Evolutionary conservation across 2,797 vertebrate genomes (phyloP), one percentile per base, ranked within the genome.

Genomic region (Ataeniobius toweri): DNA sequence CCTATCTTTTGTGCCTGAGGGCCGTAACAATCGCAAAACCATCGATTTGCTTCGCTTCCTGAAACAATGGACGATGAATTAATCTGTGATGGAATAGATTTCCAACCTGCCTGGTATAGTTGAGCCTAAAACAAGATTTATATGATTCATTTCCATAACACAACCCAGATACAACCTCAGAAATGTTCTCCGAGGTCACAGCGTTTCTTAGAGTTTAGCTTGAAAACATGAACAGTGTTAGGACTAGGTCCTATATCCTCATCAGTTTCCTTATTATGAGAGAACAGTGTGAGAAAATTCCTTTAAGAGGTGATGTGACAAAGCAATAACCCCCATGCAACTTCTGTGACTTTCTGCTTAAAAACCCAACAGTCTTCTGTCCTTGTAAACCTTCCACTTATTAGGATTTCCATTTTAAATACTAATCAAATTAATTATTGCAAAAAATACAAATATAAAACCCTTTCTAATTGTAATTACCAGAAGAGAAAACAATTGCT

Each of bases 31-130:
- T 91, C 89, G 79, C 83, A 86, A 83, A 91, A 87, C 89, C 80
- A 93, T 90, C 76, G 89, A 93, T 94, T 94, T 24, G 85, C 77
- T 84, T 68, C 24, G 81, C 86, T 88, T 81, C 79, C 74, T 39
- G 31, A 86, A 89, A 94, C 89, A 93, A 91, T 81, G 80, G 84
- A 79, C 55, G 79, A 71, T 46, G 85, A 90, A 78, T 88, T 83
- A 90, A 87, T 84, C 48, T 73, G n/a, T 48, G 85, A 92, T 80
- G 70, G 83, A 85, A 89, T 22, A 86, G 80, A 92, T 90, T 87
- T 82, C 74, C 69, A 73, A 71, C 71, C 50, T 36, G 77, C 48
- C 28, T 48, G 74, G 1, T 79, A 79, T 39, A n/a, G 83, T 53
- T n/a, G 65, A 74, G 75, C 71, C 26, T 84, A 81, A 86, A 85